phyloP scores from a whole-genome alignment of 1,140 invertebrate genomes.

The Platyscapa corneri region DNA sequence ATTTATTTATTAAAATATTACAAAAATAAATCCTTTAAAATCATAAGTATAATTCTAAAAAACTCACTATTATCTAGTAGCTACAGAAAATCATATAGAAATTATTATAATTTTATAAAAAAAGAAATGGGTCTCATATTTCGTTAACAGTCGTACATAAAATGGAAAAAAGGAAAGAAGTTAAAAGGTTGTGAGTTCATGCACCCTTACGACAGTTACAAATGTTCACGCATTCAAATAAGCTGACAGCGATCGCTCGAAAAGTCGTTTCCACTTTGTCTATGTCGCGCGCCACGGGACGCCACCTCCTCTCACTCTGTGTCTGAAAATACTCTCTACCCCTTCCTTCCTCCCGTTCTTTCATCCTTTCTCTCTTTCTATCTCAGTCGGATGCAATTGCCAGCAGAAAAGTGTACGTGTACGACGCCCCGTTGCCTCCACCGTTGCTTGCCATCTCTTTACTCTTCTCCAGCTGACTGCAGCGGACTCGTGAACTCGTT shows the following conservation, averaged over 20 bases:
- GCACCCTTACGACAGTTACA: constrained; percentile 51
- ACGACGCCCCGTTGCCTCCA: constrained; percentile 5
- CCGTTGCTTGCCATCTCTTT: neutral
- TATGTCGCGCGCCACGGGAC: constrained; percentile 39
- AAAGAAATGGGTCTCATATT: too few species aligned
- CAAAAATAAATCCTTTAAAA: too few species aligned
- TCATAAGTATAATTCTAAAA: too few species aligned
- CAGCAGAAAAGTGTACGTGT: neutral
- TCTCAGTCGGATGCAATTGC: neutral
- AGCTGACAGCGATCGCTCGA: constrained; percentile 55
- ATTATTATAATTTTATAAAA: too few species aligned
- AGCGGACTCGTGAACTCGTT: constrained; percentile 4
- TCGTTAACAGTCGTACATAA: too few species aligned
- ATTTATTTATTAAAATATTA: too few species aligned
- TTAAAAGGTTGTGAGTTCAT: constrained; percentile 24
- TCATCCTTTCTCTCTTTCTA: neutral
- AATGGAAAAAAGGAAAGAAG: too few species aligned
- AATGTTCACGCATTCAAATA: constrained; percentile 58
- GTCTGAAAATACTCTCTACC: neutral
- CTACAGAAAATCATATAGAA: too few species aligned
- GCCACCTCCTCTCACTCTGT: constrained; percentile 2
- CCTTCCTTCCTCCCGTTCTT: neutral
- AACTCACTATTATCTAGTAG: too few species aligned
- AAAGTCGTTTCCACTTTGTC: constrained; percentile 57
- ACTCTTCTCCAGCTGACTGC: neutral